Evolutionary conservation across 2,888 invertebrate genomes (phyloP).

Genomic region (Phorcus lineatus): DNA sequence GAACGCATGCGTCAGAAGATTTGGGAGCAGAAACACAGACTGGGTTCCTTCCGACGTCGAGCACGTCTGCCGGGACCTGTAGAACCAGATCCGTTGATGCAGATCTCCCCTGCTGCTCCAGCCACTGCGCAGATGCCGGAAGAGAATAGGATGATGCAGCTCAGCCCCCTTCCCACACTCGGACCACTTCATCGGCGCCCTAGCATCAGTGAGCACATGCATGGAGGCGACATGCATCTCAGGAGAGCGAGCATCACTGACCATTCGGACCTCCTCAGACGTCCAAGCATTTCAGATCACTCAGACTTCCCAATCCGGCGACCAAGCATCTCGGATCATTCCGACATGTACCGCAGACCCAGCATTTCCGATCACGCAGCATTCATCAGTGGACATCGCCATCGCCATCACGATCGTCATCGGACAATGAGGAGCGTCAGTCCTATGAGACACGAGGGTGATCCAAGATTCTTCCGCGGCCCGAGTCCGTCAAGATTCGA

Average conservation of each 20-base stretch:
- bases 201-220: constrained; percentile 21
- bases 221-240: constrained; percentile 20
- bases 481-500: constrained; percentile 60
- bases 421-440: constrained; percentile 52
- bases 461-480: constrained; percentile 47
- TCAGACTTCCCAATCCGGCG: constrained; percentile 32
- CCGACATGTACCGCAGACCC: constrained; percentile 18
- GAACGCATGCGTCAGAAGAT: constrained; percentile 72
- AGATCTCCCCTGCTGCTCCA: constrained; percentile 22
- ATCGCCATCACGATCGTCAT: constrained; percentile 35
- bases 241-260: constrained; percentile 24
- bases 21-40: constrained; percentile 72
- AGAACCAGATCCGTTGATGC: constrained; percentile 48
- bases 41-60: constrained; percentile 65
- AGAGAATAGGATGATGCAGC: constrained; percentile 35
- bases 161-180: constrained; percentile 38
- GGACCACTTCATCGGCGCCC: constrained; percentile 18
- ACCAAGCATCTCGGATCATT: constrained; percentile 39
- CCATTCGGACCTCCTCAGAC: constrained; percentile 31
- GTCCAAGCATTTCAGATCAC: constrained; percentile 29
- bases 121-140: constrained; percentile 33
- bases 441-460: constrained; percentile 49
- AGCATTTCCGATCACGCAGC: constrained; percentile 18
- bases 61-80: constrained; percentile 58
- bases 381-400: constrained; percentile 14